Base-by-base conservation (phyloP, 2,888 invertebrate genomes). In the Sinodicranocentrus sp. region DNA sequence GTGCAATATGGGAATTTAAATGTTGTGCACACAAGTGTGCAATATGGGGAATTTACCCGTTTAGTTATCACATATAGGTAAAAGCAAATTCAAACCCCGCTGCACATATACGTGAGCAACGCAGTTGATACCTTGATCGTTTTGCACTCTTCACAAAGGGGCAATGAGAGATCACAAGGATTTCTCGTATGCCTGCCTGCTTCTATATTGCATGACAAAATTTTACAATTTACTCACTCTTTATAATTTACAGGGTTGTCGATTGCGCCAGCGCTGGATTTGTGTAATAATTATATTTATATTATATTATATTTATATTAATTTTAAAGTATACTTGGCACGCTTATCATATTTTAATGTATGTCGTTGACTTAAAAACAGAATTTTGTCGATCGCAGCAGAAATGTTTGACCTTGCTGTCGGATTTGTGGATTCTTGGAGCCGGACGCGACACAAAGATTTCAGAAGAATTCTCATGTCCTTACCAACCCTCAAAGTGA, bases 381-480 rank as follows among this genome's bases (percentile, higher is more conserved):
- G 70, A 17, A 33, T 72, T 23, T 23, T 84, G 61, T 57, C 63
- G 0, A 61, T 83, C 48, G 23, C 70, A 5, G 82, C 83, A 1
- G 63, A 83, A 23, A 75, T 79, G 54, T 63, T 44, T 28, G 83
- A 79, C 17, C 15, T 85, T 17, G 63, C 59, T 1, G 54, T 28
- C 6, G 44, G 79, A 2, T 85, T 83, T 25, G 39, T 83, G 5
- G 77, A 77, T 39, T 83, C 70, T 19, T 85, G 85, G 85, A 70
- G 70, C 19, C 17, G 57, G 33, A 85, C 83, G 0, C 61, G 65
- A 44, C 57, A 78, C 8, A 79, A 79, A 28, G 52, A 61, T 17
- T 28, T 85, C 1, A 19, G 75, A 10, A n/a, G 83, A 8, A 67
- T 79, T 25, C 59, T 85, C 5, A 71, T 75, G 57, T 79, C 79